Evolutionary conservation across 2,113 vertebrate genomes (phyloP), one percentile per base, ranked within the genome.

Genomic region (Carlito syrichta): DNA sequence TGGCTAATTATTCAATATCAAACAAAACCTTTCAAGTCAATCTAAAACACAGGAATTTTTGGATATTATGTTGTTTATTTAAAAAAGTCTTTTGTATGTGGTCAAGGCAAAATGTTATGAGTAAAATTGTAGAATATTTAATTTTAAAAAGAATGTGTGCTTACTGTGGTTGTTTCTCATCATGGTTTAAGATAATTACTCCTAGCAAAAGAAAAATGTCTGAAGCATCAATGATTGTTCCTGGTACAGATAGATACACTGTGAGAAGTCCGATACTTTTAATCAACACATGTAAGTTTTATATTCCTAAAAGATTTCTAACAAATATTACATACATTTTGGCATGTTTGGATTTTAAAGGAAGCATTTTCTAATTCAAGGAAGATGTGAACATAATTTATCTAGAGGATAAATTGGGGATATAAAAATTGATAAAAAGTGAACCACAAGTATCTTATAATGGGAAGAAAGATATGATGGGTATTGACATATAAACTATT

Each of bases 131-230:
- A 86, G 12, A 5, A 35, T 88, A 63, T 76, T 92, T 92, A 82
- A 90, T 94, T 92, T 83, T 87, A 91, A 94, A 94, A 43, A 88
- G 45, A 66, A 43, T 89, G 14, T 95, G 0, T 84, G 17, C 86
- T 97, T 82, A 98, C 13, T 91, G 8, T 94, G 78, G 94, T 81
- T 97, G 68, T 98, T 98, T 88, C 96, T 90, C 79, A 62, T 83
- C 77, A 58, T 83, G 82, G 69, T 95, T 97, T 88, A 91, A 99
- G 99, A 56, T 96, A 76, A 97, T 95, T 93, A 98, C 98, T 6
- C 98, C 99, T 89, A 89, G 17, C 85, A 99, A 96, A 98, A 99
- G 89, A 92, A 99, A 99, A 98, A 97, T 99, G 79, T 99, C 99
- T 52, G 99, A 99, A 98, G 99, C 99, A 60, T 99, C 98, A 19